Conservation (phyloP, 2,113 vertebrate genomes). For the Urocolius indicus region DNA sequence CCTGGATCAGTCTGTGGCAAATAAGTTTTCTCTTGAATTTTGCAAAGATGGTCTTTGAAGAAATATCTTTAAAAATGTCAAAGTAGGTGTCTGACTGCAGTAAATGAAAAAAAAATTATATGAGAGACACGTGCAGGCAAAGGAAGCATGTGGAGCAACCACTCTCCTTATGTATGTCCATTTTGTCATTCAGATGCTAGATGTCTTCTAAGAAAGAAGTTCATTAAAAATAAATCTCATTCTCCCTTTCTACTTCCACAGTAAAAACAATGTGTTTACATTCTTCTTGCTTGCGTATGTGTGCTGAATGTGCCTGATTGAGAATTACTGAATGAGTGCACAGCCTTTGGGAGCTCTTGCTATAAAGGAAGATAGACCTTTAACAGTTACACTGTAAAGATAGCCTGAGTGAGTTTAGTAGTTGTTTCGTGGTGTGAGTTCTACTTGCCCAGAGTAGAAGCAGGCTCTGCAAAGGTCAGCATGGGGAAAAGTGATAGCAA, state of each 20-base stretch:
- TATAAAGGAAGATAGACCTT: background rate
- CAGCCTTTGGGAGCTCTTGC: background rate
- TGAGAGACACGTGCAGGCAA: background rate
- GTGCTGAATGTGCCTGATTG: background rate
- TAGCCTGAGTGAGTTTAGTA: background rate
- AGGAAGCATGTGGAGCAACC: background rate
- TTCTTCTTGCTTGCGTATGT: background rate
- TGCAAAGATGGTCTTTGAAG: background rate
- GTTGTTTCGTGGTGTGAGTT: background rate
- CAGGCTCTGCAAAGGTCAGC: background rate
- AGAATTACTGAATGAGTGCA: background rate
- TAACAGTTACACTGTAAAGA: background rate
- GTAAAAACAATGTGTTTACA: background rate
- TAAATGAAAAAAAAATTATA: background rate
- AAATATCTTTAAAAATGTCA: background rate
- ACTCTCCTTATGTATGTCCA: background rate
- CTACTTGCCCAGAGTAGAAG: background rate
- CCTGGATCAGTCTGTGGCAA: no score
- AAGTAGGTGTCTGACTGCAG: background rate
- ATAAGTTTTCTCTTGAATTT: background rate
- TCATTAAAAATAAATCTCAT: background rate
- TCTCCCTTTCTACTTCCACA: background rate
- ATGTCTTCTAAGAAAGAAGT: background rate
- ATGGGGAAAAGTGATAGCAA: background rate
- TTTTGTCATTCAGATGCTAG: background rate